Evolutionary conservation across 2,113 vertebrate species (phyloP).

Genomic region (Oncorhynchus mykiss): DNA sequence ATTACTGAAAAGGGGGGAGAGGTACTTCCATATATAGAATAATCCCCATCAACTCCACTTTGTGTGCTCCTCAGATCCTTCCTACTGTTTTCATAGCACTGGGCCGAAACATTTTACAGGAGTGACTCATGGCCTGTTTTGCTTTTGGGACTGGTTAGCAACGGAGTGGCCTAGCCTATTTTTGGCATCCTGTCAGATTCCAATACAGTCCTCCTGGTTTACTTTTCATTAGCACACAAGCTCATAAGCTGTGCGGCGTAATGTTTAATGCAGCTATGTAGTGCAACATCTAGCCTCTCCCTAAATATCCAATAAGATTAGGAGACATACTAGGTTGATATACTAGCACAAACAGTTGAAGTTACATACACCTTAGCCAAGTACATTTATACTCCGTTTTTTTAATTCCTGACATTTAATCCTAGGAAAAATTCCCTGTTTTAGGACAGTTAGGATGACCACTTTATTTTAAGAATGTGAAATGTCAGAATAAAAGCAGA

Average conservation of each 20-base stretch:
- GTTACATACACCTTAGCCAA: no score
- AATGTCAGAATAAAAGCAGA: no score
- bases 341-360: background rate
- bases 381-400: no score
- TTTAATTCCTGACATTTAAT: no score
- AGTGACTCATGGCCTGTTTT: slow-evolving; percentile 61
- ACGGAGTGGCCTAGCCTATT: slow-evolving; percentile 55
- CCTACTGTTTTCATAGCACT: slow-evolving; percentile 44
- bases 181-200: slow-evolving; percentile 64
- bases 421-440: no score
- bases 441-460: no score
- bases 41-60: background rate
- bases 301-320: slow-evolving; percentile 3
- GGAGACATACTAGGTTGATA: slow-evolving; percentile 18
- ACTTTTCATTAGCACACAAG: slow-evolving; percentile 62
- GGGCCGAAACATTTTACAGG: slow-evolving; percentile 62
- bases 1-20: background rate
- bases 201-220: slow-evolving; percentile 50
- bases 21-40: background rate
- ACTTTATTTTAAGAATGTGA: no score
- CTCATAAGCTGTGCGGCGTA: slow-evolving; percentile 36
- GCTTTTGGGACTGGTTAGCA: slow-evolving; percentile 55
- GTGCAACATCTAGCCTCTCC: slow-evolving; percentile 11
- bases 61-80: slow-evolving; percentile 3
- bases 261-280: slow-evolving; percentile 1